Conservation (phyloP, 2,113 vertebrate species). For the Cichladusa arquata region DNA sequence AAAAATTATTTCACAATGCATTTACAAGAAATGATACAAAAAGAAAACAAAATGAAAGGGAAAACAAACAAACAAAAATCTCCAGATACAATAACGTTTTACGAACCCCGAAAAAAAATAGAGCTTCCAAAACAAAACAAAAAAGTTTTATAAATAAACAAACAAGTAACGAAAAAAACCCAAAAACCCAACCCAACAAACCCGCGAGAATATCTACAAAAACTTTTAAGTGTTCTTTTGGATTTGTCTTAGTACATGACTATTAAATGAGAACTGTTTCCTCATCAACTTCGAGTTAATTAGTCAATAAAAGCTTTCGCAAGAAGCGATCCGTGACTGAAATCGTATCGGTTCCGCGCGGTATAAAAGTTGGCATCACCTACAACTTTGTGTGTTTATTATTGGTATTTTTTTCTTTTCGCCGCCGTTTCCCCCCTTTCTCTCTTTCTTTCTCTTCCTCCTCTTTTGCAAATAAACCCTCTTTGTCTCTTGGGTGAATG, state of each 20-base stretch:
- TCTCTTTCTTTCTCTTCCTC: neutral
- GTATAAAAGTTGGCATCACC: conserved; percentile 76
- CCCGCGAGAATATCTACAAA: neutral
- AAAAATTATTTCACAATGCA: conserved; percentile 90
- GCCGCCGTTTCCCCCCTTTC: neutral
- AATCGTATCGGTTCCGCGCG: conserved; percentile 19
- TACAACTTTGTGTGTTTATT: conserved; percentile 25
- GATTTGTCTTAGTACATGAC: conserved; percentile 54
- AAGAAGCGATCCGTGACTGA: conserved; percentile 18
- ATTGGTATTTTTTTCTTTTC: neutral
- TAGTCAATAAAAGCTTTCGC: conserved; percentile 28
- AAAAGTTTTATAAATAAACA: conserved; percentile 79
- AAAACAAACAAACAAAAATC: conserved; percentile 39
- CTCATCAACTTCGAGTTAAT: conserved; percentile 31
- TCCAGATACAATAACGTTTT: conserved; percentile 82
- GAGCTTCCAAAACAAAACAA: conserved; percentile 50
- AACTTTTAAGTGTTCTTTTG: conserved; percentile 38
- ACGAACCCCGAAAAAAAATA: conserved; percentile 78
- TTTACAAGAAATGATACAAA: conserved; percentile 96
- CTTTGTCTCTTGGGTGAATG: conserved; percentile 50
- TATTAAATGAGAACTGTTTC: conserved; percentile 49
- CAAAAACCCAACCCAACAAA: neutral
- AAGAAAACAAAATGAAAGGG: conserved; percentile 81
- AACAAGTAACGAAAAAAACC: neutral
- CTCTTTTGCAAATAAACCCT: conserved; percentile 62